phyloP scores from a whole-genome alignment of 2,113 vertebrate species.

The Rhynchomys soricoides region DNA sequence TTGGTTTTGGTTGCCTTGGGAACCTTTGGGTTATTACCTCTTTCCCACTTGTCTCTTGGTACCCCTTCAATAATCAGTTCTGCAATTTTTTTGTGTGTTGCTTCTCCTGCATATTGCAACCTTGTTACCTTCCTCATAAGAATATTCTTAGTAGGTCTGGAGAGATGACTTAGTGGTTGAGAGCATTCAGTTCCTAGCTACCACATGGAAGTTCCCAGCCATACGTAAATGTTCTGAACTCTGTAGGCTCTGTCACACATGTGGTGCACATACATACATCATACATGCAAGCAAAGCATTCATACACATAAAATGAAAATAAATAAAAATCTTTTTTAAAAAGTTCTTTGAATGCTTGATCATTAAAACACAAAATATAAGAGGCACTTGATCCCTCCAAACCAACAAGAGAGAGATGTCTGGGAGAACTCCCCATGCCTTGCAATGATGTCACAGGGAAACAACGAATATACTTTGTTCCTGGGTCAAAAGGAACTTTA shows the following conservation, averaged over 20 bases:
- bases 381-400: not conserved
- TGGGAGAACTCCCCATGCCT: not conserved
- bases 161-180: not conserved
- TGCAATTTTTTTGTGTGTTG: not conserved
- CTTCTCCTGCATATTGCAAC: not conserved
- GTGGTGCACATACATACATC: not conserved
- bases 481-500: not conserved
- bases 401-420: not conserved
- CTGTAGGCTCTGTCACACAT: not conserved
- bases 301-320: not conserved
- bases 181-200: not conserved
- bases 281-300: not conserved
- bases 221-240: not conserved
- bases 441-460: not conserved
- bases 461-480: not conserved
- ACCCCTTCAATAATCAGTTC: not conserved
- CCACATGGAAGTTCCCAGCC: not conserved
- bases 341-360: not conserved
- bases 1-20: not conserved
- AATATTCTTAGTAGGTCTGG: not conserved
- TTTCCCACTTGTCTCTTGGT: not conserved
- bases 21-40: not conserved
- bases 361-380: not conserved
- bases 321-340: not conserved
- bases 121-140: not conserved